Evolutionary conservation across 2,113 vertebrate species (phyloP).

Genomic region (Beaufortia kweichowensis): DNA sequence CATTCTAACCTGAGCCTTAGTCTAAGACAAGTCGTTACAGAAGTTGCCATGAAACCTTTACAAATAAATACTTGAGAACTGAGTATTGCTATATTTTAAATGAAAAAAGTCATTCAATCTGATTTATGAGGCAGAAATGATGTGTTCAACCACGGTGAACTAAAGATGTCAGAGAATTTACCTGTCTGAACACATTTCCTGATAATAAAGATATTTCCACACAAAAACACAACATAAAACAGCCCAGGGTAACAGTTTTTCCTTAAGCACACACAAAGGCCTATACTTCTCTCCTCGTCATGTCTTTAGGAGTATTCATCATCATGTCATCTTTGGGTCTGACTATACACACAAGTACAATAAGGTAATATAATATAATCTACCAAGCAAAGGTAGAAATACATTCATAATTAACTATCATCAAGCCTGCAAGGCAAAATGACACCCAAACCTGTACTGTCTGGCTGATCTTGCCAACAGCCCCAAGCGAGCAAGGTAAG

Average conservation of each 20-base stretch:
- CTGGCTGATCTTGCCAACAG: slow-evolving; percentile 17
- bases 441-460: neutral
- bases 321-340: neutral
- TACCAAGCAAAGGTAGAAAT: slow-evolving; percentile 11
- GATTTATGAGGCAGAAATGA: slow-evolving; percentile 6
- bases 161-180: neutral
- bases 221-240: neutral
- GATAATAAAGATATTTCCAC: slow-evolving; percentile 7
- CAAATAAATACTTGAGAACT: neutral
- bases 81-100: slow-evolving; percentile 9
- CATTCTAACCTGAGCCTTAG: neutral
- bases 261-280: neutral
- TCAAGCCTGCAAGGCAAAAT: neutral
- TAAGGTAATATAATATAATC: neutral
- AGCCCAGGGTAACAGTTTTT: slow-evolving; percentile 10
- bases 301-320: neutral
- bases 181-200: neutral
- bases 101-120: neutral
- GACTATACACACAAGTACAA: slow-evolving; percentile 1
- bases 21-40: neutral
- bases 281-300: neutral
- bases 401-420: neutral
- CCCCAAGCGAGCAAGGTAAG: neutral
- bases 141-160: neutral
- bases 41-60: neutral